A percentile compares a stretch with the other conserved stretches of the same genome.
Evolutionary conservation across 2,113 vertebrate species (phyloP).

Genomic region (Perca flavescens): DNA sequence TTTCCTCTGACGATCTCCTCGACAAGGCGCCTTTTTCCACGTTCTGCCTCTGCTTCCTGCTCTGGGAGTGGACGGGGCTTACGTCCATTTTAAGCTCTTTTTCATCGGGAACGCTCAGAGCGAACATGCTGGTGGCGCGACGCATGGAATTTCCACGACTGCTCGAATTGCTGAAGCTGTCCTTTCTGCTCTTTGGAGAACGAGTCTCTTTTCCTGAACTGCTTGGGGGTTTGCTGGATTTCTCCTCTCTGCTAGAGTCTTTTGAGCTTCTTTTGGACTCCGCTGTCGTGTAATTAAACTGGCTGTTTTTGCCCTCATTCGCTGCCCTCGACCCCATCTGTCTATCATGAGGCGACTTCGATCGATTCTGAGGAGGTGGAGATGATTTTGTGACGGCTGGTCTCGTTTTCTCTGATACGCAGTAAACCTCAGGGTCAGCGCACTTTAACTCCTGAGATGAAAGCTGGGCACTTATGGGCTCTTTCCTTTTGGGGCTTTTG

Average conservation of each 20-base stretch:
- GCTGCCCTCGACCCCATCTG: slow-evolving; percentile 26
- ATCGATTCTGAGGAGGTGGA: slow-evolving; percentile 41
- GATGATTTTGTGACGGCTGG: slow-evolving; percentile 43
- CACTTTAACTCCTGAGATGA: slow-evolving; percentile 46
- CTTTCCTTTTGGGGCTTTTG: slow-evolving; percentile 69
- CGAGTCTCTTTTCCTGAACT: slow-evolving; percentile 55
- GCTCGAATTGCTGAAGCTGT: slow-evolving; percentile 58
- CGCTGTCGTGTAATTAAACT: neutral
- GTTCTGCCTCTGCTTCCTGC: slow-evolving; percentile 64
- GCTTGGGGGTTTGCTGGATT: slow-evolving; percentile 43
- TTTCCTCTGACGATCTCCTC: slow-evolving; percentile 60
- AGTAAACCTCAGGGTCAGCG: slow-evolving; percentile 44
- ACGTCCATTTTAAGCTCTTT: slow-evolving; percentile 63
- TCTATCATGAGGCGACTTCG: slow-evolving; percentile 62
- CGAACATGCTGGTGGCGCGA: slow-evolving; percentile 78
- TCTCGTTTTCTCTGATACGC: slow-evolving; percentile 59
- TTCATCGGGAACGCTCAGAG: slow-evolving; percentile 59
- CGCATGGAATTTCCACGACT: slow-evolving; percentile 68
- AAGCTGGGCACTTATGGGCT: slow-evolving; percentile 59
- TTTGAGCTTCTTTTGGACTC: slow-evolving; percentile 65
- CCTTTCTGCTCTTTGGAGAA: slow-evolving; percentile 65
- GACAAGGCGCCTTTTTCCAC: slow-evolving; percentile 25
- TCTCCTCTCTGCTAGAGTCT: slow-evolving; percentile 62
- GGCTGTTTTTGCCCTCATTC: slow-evolving; percentile 54
- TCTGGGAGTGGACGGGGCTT: slow-evolving; percentile 60